Evolutionary conservation across 2,888 invertebrate genomes (phyloP).

Genomic region (Antheraea yamamai): DNA sequence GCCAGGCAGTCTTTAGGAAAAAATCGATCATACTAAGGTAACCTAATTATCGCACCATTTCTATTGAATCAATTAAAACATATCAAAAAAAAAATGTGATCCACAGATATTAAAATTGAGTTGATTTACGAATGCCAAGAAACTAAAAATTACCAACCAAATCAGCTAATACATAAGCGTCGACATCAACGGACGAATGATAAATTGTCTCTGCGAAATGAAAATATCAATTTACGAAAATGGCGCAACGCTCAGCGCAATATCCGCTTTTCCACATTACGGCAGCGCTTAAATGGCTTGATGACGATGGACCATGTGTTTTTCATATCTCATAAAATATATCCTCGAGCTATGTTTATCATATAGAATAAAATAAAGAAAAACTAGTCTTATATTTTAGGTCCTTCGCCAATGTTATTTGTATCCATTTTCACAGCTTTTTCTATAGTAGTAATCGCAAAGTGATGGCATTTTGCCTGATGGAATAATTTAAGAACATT

Average conservation of each 20-base stretch:
- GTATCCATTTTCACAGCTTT: too few relatives aligned
- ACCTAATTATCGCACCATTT: too few relatives aligned
- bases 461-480: too few relatives aligned
- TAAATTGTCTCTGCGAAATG: conserved; percentile 34
- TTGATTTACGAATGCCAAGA: not conserved
- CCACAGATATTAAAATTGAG: not conserved
- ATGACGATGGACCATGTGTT: conserved; percentile 11
- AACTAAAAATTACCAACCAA: not conserved
- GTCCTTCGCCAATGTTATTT: too few relatives aligned
- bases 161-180: not conserved
- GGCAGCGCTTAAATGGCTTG: conserved; percentile 18
- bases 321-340: conserved; percentile 10
- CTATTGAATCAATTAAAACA: too few relatives aligned
- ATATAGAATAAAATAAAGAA: not conserved
- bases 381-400: not conserved
- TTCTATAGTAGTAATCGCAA: too few relatives aligned
- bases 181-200: conserved; percentile 23
- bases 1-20: too few relatives aligned
- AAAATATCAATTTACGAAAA: conserved; percentile 37
- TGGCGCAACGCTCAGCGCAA: conserved; percentile 32
- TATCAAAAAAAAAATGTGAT: too few relatives aligned
- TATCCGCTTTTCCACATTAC: conserved; percentile 23
- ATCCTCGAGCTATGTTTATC: not conserved
- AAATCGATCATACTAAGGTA: too few relatives aligned
- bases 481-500: too few relatives aligned